phyloP scores from a whole-genome alignment of 2,797 vertebrate species.

The Jordanella pulchra region DNA sequence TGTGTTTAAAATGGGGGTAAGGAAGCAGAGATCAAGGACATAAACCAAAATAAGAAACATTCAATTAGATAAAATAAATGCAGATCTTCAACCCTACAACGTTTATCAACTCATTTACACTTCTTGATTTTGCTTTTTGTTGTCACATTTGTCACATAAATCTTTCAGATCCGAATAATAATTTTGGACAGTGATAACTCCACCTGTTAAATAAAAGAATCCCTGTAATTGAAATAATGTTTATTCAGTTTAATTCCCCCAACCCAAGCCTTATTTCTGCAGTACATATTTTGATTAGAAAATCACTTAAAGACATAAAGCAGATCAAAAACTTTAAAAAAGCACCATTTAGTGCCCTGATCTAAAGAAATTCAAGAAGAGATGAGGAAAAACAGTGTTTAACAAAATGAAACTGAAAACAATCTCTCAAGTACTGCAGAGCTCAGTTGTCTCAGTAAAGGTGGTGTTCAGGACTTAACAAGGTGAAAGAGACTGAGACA shows the following conservation, averaged over 20 bases:
- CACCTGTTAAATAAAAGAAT: too few species aligned
- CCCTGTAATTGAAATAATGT: too few species aligned
- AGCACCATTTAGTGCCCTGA: background rate
- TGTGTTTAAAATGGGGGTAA: background rate
- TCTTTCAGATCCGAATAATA: background rate
- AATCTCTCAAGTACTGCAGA: background rate
- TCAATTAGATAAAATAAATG: background rate
- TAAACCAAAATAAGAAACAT: background rate
- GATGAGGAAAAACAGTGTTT: background rate
- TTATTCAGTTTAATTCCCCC: too few species aligned
- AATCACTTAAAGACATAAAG: too few species aligned
- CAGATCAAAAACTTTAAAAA: background rate
- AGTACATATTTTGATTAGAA: too few species aligned
- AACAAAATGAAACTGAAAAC: background rate
- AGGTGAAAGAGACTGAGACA: too few species aligned
- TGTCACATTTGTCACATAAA: background rate
- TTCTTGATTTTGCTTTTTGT: background rate
- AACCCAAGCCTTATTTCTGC: too few species aligned
- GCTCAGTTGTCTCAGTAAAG: too few species aligned
- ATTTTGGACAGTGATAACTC: too few species aligned
- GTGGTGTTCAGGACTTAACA: too few species aligned
- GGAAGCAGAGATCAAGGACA: background rate
- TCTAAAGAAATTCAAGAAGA: background rate
- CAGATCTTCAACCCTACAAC: background rate
- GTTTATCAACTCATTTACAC: too few species aligned